Evolutionary conservation across 2,888 invertebrate genomes (phyloP).

Genomic region (Lasioglossum morio): DNA sequence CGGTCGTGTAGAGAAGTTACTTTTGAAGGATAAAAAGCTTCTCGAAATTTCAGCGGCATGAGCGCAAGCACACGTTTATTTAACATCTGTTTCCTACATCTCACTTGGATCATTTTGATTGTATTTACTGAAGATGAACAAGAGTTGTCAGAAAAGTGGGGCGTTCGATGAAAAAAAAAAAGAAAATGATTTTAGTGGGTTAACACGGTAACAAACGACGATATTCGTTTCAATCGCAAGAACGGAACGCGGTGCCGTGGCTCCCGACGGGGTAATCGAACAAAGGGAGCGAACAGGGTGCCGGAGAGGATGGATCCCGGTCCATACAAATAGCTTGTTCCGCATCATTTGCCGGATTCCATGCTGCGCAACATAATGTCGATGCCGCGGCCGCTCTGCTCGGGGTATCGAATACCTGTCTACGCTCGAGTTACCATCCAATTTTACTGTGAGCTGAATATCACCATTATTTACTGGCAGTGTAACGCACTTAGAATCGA

Average conservation of each 20-base stretch:
- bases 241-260: constrained; percentile 2
- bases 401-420: constrained; percentile 56
- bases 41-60: not conserved
- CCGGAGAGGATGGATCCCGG: constrained; percentile 48
- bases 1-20: not conserved
- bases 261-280: constrained; percentile 38
- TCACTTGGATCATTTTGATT: too few relatives aligned
- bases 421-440: constrained; percentile 63
- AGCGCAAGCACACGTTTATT: not conserved
- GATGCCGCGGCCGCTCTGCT: constrained; percentile 35
- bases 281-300: constrained; percentile 39
- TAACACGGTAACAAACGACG: constrained; percentile 23
- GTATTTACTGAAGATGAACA: not conserved
- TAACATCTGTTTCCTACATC: too few relatives aligned
- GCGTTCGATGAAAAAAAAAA: not conserved
- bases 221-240: constrained; percentile 30
- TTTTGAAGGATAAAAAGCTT: not conserved
- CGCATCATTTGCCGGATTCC: constrained; percentile 64
- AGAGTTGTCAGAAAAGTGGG: not conserved
- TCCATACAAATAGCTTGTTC: constrained; percentile 54
- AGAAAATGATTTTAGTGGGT: not conserved
- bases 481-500: constrained; percentile 43
- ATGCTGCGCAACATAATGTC: constrained; percentile 58
- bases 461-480: constrained; percentile 63
- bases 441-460: constrained; percentile 67